Evolutionary conservation across 2,888 invertebrate species (phyloP).

Genomic region (Clanis bilineata): DNA sequence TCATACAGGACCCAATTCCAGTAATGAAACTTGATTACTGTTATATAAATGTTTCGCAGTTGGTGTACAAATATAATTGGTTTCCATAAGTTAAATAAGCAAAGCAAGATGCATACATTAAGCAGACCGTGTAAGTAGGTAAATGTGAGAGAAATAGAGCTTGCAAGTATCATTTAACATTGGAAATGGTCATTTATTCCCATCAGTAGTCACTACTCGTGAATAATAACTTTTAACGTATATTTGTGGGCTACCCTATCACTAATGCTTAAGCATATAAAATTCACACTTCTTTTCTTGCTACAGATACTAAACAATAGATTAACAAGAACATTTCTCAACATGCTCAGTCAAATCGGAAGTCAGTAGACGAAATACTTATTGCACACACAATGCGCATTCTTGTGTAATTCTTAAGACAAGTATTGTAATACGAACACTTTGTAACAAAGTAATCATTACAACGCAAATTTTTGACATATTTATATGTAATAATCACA

Average conservation of each 20-base stretch:
- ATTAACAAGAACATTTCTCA: constrained; percentile 37
- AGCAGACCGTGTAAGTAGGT: constrained; percentile 23
- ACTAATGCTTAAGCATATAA: neutral
- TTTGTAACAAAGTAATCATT: neutral
- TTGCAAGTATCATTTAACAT: neutral
- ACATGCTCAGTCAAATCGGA: constrained; percentile 43
- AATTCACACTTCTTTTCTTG: constrained; percentile 5
- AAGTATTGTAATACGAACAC: constrained; percentile 22
- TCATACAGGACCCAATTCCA: constrained; percentile 47
- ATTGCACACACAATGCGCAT: constrained; percentile 56
- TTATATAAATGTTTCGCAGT: constrained; percentile 34
- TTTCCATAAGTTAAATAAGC: constrained; percentile 13
- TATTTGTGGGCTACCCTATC: too few species aligned
- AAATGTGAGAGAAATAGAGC: constrained; percentile 6
- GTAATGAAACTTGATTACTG: constrained; percentile 35
- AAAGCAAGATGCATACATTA: constrained; percentile 16
- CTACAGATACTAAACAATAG: constrained; percentile 29
- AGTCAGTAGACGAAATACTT: constrained; percentile 42
- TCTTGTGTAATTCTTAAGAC: constrained; percentile 44
- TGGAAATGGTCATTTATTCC: neutral
- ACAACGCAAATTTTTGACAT: neutral
- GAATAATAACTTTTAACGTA: neutral
- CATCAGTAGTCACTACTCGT: neutral
- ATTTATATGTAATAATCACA: neutral
- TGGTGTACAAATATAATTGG: constrained; percentile 22